Conservation (phyloP, 2,797 vertebrate species). For the Masticophis lateralis region DNA sequence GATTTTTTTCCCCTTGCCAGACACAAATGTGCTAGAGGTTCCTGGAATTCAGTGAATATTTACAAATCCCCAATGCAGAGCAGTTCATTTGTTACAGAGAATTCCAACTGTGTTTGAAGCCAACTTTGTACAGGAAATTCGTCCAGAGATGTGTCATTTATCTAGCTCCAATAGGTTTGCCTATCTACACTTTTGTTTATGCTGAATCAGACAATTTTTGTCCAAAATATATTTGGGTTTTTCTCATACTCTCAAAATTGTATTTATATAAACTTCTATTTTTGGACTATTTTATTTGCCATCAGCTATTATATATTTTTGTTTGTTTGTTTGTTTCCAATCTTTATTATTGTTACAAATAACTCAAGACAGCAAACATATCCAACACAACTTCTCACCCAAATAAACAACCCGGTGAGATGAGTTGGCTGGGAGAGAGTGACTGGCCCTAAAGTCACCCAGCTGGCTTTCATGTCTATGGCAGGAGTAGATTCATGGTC, state of each 20-base stretch:
- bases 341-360: not conserved
- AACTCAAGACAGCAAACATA: not conserved
- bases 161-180: not conserved
- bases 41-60: conserved; percentile 10
- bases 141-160: not conserved
- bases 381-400: not conserved
- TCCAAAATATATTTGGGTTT: not conserved
- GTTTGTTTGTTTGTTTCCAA: not conserved
- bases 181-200: not conserved
- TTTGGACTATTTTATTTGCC: not conserved
- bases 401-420: not conserved
- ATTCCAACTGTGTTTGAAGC: conserved; percentile 1
- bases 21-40: conserved; percentile 17
- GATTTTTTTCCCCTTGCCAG: not conserved
- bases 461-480: not conserved
- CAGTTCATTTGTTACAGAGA: conserved; percentile 22
- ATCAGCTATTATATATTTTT: not conserved
- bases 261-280: not conserved
- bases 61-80: conserved; percentile 17
- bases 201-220: not conserved
- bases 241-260: not conserved
- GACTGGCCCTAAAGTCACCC: not conserved
- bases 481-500: not conserved
- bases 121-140: conserved; percentile 12
- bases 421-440: not conserved